Evolutionary conservation across 2,113 vertebrate genomes (phyloP).

Genomic region (Passerina amoena): DNA sequence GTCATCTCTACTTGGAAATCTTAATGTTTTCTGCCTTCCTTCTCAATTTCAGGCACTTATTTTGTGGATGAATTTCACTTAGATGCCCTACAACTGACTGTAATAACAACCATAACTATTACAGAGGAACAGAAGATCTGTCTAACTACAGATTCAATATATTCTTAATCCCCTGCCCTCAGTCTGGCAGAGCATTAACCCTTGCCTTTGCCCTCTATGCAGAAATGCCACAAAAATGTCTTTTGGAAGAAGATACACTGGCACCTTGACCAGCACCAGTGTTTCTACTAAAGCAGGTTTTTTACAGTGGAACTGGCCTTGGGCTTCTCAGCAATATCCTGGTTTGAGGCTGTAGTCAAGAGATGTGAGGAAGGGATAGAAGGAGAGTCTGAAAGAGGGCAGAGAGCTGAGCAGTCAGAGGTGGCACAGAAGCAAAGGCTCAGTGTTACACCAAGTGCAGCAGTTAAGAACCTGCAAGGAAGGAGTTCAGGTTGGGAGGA

Average conservation of each 20-base stretch:
- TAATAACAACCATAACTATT: background rate
- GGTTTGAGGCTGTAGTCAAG: background rate
- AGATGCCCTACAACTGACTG: background rate
- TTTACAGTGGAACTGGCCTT: background rate
- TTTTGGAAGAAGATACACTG: background rate
- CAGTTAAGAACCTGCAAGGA: background rate
- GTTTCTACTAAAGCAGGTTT: background rate
- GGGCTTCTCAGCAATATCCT: background rate
- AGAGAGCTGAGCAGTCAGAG: background rate
- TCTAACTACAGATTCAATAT: background rate
- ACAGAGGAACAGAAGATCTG: background rate
- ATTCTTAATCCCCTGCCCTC: background rate
- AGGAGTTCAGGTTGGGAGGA: background rate
- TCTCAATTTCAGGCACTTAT: background rate
- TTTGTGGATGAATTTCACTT: background rate
- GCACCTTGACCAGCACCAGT: background rate
- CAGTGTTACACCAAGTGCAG: fast-evolving
- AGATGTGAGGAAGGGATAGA: background rate
- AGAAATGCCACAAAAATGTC: background rate
- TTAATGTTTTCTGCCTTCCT: background rate
- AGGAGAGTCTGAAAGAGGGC: background rate
- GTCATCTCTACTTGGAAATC: background rate
- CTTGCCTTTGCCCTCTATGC: background rate
- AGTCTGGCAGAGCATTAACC: background rate
- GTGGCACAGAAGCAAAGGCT: background rate